Evolutionary conservation across 2,888 invertebrate genomes (phyloP).

Genomic region (Melangyna quadrimaculata): DNA sequence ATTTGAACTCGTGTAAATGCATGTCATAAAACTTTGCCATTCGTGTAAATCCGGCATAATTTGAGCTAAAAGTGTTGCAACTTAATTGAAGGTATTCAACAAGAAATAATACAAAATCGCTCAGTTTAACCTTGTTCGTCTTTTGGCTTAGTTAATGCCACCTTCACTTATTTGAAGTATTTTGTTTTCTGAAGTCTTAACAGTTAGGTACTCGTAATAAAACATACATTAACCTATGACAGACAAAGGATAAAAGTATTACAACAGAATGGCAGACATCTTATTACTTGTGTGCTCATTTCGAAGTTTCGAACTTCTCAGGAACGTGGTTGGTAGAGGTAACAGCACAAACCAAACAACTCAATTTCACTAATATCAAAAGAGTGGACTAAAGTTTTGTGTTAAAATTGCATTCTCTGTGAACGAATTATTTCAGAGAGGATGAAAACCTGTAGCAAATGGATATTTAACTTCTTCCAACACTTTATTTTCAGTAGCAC

Average conservation of each 20-base stretch:
- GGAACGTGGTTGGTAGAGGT: neutral
- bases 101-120: neutral
- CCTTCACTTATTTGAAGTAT: neutral
- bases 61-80: too few species aligned
- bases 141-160: neutral
- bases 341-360: neutral
- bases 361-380: neutral
- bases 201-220: neutral
- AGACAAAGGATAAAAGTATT: neutral
- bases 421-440: neutral
- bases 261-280: neutral
- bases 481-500: slow-evolving; percentile 42
- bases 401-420: slow-evolving; percentile 8
- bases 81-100: too few species aligned
- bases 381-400: slow-evolving; percentile 7
- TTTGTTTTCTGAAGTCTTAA: neutral
- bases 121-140: neutral
- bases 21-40: too few species aligned
- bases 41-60: too few species aligned
- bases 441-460: slow-evolving; percentile 22
- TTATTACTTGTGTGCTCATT: slow-evolving; percentile 1
- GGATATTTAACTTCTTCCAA: slow-evolving; percentile 41
- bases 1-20: too few species aligned
- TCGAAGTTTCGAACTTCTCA: neutral
- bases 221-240: neutral